Evolutionary conservation across 2,113 vertebrate genomes (phyloP), one percentile per base, ranked within the genome.

Genomic region (Trogon surrucura): DNA sequence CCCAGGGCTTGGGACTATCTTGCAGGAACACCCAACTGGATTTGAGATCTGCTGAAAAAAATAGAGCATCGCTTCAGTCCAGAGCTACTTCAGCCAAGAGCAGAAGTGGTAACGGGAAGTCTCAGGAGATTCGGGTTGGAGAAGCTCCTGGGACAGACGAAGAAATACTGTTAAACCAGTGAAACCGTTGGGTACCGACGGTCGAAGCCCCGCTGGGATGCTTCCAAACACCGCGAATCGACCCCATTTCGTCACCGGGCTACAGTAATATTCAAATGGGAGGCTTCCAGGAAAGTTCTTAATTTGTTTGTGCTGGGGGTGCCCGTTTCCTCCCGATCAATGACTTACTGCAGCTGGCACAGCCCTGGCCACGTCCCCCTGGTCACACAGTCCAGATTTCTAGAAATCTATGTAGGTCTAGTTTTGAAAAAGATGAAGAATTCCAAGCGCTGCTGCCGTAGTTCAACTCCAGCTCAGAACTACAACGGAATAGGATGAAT

Each of bases 161-260:
- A 6, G 25, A 2, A 13, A 51, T 2, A 5, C 0, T 0, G 32
- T 60, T 32, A 15, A 29, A 45, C 8, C 45, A 23, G 61, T 7
- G 69, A 88, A 74, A 3, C 56, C 57, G 65, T 19, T 25, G 41
- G 11, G 23, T 54, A 2, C 8, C 4, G 34, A 16, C 1, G 3
- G 54, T 30, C 70, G 91, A 61, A 25, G 48, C 16, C 13, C 48
- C 9, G 65, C 65, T 20, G 53, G 64, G 1, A 22, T 0, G 5
- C 18, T 36, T 12, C 75, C 64, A 47, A 17, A 3, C 2, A n/a
- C 78, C 8, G n/a, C 13, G 32, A 61, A 71, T 56, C 11, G 2
- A 56, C 27, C 2, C 2, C 6, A 11, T 62, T 61, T 23, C 53
- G 11, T 23, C 74, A 75, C 3, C 32, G 6, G 45, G 53, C 41